Evolutionary conservation across 64 coral and sea anemone species (phyloP), one percentile per base, ranked within the genome.

Genomic region (Acropora yongei): DNA sequence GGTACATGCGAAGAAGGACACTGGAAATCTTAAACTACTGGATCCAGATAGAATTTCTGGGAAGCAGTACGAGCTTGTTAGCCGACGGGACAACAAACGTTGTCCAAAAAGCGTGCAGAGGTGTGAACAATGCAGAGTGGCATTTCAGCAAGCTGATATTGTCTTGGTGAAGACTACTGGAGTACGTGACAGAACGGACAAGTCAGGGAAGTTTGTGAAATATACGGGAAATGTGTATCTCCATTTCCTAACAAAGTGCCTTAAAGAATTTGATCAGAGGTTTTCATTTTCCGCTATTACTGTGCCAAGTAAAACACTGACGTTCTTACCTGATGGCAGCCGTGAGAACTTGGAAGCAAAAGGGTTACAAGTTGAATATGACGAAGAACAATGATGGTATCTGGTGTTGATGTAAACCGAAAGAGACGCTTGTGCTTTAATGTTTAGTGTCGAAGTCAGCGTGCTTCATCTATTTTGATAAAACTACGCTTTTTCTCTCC

Each of bases 221-320:
- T 91, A 91, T 53, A 41, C 67, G 41, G 80, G 42, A 51, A 78
- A 84, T 77, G 90, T 86, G 55, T 92, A 92, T 74, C 53, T 90
- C 76, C 88, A 90, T 81, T 90, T 78, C 78, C 88, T 90, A 20
- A 90, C 55, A 71, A 60, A 90, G 76, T 90, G 88, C 47, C 78
- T 90, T 41, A 90, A 81, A 51, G 88, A 90, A 49, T 90, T 78
- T n/a, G 88, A 90, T 51, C 78, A 90, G 76, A 90, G 80, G 19
- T 73, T 72, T 90, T 45, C 39, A 57, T 78, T 78, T 78, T 47
- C 76, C 49, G 42, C 76, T 47, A 16, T 78, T 13, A 78, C 76
- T 16, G 47, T 78, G 76, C 76, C 76, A 44, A 43, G 20, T 43
- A 39, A 43, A 44, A 78, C 76, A 14, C 76, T 78, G 20, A 39